Base-by-base conservation (phyloP, 2,888 invertebrate genomes). In the Drosophila nr. perissopoda region DNA sequence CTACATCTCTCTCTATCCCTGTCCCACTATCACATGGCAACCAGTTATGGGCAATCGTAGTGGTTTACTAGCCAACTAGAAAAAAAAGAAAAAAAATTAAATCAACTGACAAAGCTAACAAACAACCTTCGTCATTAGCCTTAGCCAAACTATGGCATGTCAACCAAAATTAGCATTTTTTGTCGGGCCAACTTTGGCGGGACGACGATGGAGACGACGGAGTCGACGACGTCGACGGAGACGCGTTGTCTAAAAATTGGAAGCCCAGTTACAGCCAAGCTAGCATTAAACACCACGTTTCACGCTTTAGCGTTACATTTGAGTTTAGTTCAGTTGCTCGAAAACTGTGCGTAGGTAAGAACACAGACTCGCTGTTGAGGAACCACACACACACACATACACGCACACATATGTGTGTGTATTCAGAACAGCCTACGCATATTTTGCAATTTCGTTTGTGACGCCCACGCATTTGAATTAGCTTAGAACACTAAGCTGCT, bases 101-200 rank as follows among this genome's bases (percentile, higher is more conserved):
- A 78, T 82, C 83, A 90, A 89, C 84, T 84, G 89, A 86, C 85
- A 86, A 75, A 88, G 87, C 84, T 77, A 90, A 87, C 89, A 87
- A 87, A 85, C 91, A 90, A 89, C 83, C 91, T 86, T 88, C 90
- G 84, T 91, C 87, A 88, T 88, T 88, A 88, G 91, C 91, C 89
- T 90, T 91, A 88, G 91, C 91, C 90, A 88, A 88, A 88, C 91
- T 88, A 88, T 90, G 87, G 87, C 87, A 87, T 87, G 87, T 87
- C 87, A 87, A 90, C 87, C 78, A 81, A 88, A 91, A 91, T 88
- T 91, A 88, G 90, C 90, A 88, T 91, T 90, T 87, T 65, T 62
- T 66, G n/a, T 51, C 29, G 59, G 62, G 48, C 64, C 82, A 87
- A 64, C 85, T 73, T 66, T 59, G 65, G 71, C 61, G 67, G 64